Conservation (phyloP, 1,140 invertebrate genomes). For the Grapholita molesta region DNA sequence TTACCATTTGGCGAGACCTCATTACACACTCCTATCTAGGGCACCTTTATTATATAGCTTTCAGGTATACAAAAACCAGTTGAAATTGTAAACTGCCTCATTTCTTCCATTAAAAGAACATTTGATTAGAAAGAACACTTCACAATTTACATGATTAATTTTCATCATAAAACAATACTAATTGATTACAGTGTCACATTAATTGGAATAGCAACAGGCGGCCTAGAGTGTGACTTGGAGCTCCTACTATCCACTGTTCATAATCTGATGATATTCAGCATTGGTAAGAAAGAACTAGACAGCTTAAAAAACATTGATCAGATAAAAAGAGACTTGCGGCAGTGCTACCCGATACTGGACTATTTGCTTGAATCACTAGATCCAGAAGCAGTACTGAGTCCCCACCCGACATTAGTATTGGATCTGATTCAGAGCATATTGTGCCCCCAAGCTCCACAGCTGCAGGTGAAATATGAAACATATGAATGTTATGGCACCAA, state of each 20-base stretch:
- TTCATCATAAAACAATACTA: too few relatives aligned
- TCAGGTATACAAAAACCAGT: too few relatives aligned
- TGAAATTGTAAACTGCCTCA: too few relatives aligned
- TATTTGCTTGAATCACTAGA: constrained; percentile 85
- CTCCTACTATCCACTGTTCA: constrained; percentile 85
- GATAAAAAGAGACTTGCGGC: constrained; percentile 87
- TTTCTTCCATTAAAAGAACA: too few relatives aligned
- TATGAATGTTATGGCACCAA: background rate
- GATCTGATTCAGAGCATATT: constrained; percentile 83
- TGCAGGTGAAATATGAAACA: constrained; percentile 82
- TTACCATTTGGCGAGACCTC: too few relatives aligned
- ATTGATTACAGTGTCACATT: constrained; percentile 79
- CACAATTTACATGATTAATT: too few relatives aligned
- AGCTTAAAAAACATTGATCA: constrained; percentile 87
- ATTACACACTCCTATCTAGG: too few relatives aligned
- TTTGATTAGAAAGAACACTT: too few relatives aligned
- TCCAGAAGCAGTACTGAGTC: constrained; percentile 79
- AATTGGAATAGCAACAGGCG: constrained; percentile 83
- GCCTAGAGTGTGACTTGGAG: constrained; percentile 80
- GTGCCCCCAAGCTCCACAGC: constrained; percentile 83
- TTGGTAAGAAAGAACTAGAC: constrained; percentile 87
- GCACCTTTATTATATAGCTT: too few relatives aligned
- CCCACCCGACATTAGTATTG: constrained; percentile 80
- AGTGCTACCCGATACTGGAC: constrained; percentile 86
- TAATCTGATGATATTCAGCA: constrained; percentile 86